Percentiles rank a stretch among this genome's conserved stretches.
These are phyloP conservation scores for Phenganax stokvisi DNA, from an alignment of 92 coral and sea anemone species.

Conservation along the genomic window DNA sequence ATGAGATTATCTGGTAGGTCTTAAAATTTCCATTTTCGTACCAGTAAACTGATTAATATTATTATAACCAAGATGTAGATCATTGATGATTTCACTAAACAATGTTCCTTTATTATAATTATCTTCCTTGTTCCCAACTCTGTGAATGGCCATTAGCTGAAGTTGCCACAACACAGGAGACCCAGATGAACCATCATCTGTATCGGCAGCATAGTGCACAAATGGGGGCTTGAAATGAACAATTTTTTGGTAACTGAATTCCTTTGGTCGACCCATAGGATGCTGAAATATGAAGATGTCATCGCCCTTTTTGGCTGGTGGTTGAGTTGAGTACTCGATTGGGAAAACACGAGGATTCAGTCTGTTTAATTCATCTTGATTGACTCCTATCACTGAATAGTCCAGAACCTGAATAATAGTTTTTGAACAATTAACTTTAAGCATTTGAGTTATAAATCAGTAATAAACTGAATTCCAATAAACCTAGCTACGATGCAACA, in stretches of 20 bases:
- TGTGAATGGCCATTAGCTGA: conserved; percentile 68
- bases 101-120: conserved; percentile 80
- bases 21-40: not conserved
- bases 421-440: not conserved
- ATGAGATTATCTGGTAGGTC: too few relatives aligned
- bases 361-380: conserved; percentile 52
- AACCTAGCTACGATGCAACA: not conserved
- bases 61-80: conserved; percentile 70
- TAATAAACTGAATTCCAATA: not conserved
- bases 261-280: conserved; percentile 79
- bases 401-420: conserved; percentile 62
- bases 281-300: conserved; percentile 74
- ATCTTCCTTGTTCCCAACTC: conserved; percentile 69
- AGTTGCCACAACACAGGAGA: conserved; percentile 74
- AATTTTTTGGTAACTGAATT: conserved; percentile 68
- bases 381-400: conserved; percentile 75
- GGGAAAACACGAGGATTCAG: conserved; percentile 54
- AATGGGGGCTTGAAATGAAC: conserved; percentile 55
- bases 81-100: conserved; percentile 73
- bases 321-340: conserved; percentile 57
- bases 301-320: conserved; percentile 54
- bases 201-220: conserved; percentile 79
- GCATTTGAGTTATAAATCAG: too few relatives aligned
- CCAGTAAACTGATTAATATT: conserved; percentile 26
- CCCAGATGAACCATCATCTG: conserved; percentile 90